phyloP scores from a whole-genome alignment of 2,888 invertebrate species.

The Buathra laborator region DNA sequence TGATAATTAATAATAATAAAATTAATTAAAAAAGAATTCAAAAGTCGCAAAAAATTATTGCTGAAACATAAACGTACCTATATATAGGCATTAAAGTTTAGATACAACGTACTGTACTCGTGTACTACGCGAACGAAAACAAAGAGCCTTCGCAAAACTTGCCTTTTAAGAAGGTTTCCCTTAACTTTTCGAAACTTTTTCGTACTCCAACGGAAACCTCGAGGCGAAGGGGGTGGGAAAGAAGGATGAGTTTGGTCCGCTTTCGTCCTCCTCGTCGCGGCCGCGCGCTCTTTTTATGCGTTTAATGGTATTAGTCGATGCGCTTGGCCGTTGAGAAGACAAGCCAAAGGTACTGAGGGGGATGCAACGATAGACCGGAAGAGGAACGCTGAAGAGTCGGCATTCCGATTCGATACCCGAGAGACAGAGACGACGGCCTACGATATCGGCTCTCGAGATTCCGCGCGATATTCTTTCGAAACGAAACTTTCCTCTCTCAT shows the following conservation, averaged over 20 bases:
- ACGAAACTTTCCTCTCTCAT: slow-evolving; percentile 68
- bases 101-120: background rate
- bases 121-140: slow-evolving; percentile 65
- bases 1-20: too few species aligned
- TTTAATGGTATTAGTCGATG: slow-evolving; percentile 73
- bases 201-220: slow-evolving; percentile 34
- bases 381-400: slow-evolving; percentile 68
- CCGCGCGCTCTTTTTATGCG: slow-evolving; percentile 61
- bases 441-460: slow-evolving; percentile 45
- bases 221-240: background rate
- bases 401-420: slow-evolving; percentile 65
- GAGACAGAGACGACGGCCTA: slow-evolving; percentile 50
- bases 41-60: background rate
- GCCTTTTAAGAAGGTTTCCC: slow-evolving; percentile 79
- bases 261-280: slow-evolving; percentile 50
- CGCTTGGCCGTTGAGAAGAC: slow-evolving; percentile 48
- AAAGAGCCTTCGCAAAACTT: slow-evolving; percentile 75
- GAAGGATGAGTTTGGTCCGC: slow-evolving; percentile 21
- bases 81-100: background rate
- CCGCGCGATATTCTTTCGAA: slow-evolving; percentile 54
- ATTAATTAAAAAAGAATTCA: too few species aligned
- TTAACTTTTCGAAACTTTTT: slow-evolving; percentile 68
- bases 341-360: slow-evolving; percentile 39
- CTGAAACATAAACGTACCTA: background rate
- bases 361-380: slow-evolving; percentile 28